Evolutionary conservation across 30 jellyfish, hydroid and myxozoan genomes (phyloP).

Genomic region (Hydractinia symbiolongicarpus): DNA sequence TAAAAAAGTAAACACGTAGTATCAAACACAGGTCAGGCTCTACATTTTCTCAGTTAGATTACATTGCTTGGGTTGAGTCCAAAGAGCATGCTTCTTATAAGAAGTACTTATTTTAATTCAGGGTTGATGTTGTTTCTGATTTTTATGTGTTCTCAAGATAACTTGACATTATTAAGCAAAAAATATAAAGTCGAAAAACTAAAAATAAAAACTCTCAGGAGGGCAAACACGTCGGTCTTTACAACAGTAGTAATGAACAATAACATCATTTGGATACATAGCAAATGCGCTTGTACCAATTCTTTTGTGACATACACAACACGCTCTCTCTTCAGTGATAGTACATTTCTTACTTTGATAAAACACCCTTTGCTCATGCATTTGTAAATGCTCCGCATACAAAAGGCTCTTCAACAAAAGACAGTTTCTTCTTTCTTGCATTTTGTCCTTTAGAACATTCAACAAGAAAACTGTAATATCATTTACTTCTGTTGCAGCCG

Average conservation of each 20-base stretch:
- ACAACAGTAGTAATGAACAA: constrained; percentile 89
- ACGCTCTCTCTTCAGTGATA: constrained; percentile 81
- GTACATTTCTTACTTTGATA: constrained; percentile 83
- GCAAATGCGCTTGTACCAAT: constrained; percentile 98
- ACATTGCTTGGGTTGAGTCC: no score
- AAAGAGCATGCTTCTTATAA: no score
- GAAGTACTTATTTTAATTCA: no score
- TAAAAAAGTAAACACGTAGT: no score
- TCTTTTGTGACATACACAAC: constrained; percentile 92
- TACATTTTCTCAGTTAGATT: no score
- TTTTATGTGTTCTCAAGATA: no score
- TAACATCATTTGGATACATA: constrained; percentile 85
- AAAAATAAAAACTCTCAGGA: constrained; percentile 18
- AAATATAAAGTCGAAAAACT: no score
- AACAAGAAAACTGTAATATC: constrained; percentile 54
- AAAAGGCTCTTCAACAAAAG: constrained; percentile 67
- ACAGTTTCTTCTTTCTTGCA: constrained; percentile 50
- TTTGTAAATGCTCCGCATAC: constrained; percentile 86
- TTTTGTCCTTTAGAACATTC: constrained; percentile 69
- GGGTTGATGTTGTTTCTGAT: no score
- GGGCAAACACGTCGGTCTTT: constrained; percentile 86
- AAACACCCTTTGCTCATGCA: constrained; percentile 78
- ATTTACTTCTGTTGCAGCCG: constrained; percentile 59
- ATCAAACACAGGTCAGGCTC: no score
- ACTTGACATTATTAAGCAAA: no score